phyloP scores from a whole-genome alignment of 2,113 vertebrate genomes.

The Erpornis zantholeuca region DNA sequence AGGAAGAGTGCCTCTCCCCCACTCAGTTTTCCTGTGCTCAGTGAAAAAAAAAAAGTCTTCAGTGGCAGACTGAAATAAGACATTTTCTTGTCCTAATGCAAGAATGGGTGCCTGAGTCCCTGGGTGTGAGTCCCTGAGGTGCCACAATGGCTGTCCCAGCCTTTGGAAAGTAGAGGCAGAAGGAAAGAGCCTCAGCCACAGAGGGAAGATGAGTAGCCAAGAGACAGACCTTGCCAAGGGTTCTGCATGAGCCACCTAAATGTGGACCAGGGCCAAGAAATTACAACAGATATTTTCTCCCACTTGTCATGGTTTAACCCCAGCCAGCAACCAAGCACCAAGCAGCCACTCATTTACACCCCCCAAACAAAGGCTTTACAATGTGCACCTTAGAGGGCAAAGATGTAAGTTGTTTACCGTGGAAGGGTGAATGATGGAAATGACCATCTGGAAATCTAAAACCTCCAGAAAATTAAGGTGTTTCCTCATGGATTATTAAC shows the following conservation, averaged over 20 bases:
- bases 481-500: not conserved
- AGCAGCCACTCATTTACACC: fast-evolving
- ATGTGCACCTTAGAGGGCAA: not conserved
- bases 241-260: not conserved
- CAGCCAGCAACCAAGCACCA: not conserved
- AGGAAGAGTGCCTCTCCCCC: not conserved
- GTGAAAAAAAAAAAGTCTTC: not conserved
- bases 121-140: fast-evolving
- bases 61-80: not conserved
- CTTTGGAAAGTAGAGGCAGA: not conserved
- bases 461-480: not conserved
- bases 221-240: not conserved
- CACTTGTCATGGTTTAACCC: fast-evolving
- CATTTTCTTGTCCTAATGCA: not conserved
- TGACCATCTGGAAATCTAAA: not conserved
- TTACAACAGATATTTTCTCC: not conserved
- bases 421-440: not conserved
- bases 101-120: not conserved
- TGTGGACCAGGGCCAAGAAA: fast-evolving
- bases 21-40: not conserved
- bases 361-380: not conserved
- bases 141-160: not conserved
- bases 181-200: not conserved
- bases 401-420: not conserved
- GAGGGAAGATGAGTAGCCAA: not conserved